Evolutionary conservation across 2,113 vertebrate genomes (phyloP), one percentile per base, ranked within the genome.

Genomic region (Melanerpes formicivorus): DNA sequence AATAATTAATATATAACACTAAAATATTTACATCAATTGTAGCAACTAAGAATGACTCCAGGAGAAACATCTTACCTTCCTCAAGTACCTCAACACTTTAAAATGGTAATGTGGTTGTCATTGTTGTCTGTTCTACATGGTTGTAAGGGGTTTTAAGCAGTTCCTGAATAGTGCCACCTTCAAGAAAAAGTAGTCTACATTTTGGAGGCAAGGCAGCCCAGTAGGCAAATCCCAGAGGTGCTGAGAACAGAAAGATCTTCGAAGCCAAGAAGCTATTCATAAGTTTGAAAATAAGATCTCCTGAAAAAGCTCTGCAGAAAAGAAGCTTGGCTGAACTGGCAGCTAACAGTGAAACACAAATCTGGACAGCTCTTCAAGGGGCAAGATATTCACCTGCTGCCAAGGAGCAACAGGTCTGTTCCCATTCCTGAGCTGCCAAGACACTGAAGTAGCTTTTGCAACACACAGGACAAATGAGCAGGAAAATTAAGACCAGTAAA

Each of bases 371-470:
- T 70, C 93, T 84, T 78, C 86, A 40, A 84, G 58, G 76, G 66
- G 63, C 48, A 54, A 67, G 22, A 75, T 79, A 92, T 85, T 93
- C 91, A 87, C 93, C 92, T 90, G 87, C 72, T 94, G 93, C 93
- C 93, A 94, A 87, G 59, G 70, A 94, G n/a, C 9, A 2, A 50
- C 90, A 93, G 86, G 67, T 93, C 80, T 81, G 86, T 66, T 88
- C 56, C 95, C 76, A 79, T 60, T 88, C 88, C 93, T 62, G 29
- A 64, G 78, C 90, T 94, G 92, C 90, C 90, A 92, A 25, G 14
- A 79, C 71, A 23, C 63, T 72, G 48, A 88, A 79, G 34, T 14
- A 79, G 70, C 54, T 84, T 89, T 80, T 92, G 67, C 81, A 82
- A 67, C 27, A 63, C 26, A n/a, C 32, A 29, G 59, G 14, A 44